Percentiles rank a stretch among this genome's conserved stretches.
These are phyloP conservation scores for Masticophis lateralis DNA, from an alignment of 2,797 vertebrate genomes.

Conservation along the genomic window DNA sequence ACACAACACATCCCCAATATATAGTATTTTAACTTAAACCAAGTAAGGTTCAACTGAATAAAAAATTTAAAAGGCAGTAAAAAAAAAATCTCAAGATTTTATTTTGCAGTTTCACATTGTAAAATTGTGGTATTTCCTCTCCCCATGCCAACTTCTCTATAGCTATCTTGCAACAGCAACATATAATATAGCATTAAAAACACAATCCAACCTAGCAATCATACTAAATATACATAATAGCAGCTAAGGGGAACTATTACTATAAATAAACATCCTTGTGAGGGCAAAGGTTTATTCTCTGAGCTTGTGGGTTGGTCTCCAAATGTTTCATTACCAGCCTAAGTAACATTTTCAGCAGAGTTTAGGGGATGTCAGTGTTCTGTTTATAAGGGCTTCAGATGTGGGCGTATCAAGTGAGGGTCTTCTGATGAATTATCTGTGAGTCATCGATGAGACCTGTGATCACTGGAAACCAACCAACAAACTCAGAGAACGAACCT, in stretches of 20 bases:
- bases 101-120: neutral
- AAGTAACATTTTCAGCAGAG: too few relatives aligned
- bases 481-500: neutral
- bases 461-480: neutral
- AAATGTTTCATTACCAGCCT: too few relatives aligned
- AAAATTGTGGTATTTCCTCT: neutral
- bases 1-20: neutral
- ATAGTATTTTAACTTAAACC: slow-evolving; percentile 6
- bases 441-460: neutral
- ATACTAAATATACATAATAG: neutral
- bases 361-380: too few relatives aligned
- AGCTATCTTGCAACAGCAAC: neutral
- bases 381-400: too few relatives aligned
- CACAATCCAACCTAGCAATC: neutral
- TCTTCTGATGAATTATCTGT: neutral
- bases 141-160: neutral
- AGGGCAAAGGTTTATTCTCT: too few relatives aligned
- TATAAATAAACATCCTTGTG: neutral
- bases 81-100: neutral
- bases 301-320: too few relatives aligned
- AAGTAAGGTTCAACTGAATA: neutral
- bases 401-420: neutral
- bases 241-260: neutral
- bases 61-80: slow-evolving; percentile 1
- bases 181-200: neutral